These are phyloP conservation scores for Mesodorylaimus sp. DNA, from an alignment of 2,888 invertebrate genomes.

Conservation along the genomic window DNA sequence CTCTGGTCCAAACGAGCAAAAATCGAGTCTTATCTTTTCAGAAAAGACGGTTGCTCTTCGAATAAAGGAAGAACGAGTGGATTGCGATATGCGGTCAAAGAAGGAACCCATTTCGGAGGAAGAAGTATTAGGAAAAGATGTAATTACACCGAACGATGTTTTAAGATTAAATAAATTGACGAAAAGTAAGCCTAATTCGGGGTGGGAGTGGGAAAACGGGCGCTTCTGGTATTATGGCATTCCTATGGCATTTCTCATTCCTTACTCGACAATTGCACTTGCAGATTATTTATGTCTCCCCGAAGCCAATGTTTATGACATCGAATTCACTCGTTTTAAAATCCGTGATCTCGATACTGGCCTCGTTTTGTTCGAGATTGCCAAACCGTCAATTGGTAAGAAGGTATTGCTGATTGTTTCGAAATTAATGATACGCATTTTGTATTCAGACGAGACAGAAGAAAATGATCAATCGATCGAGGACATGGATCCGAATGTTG, in stretches of 20 bases:
- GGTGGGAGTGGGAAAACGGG: neutral
- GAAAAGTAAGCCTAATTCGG: constrained; percentile 43
- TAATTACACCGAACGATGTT: constrained; percentile 62
- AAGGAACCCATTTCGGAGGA: constrained; percentile 31
- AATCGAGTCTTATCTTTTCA: too few species aligned
- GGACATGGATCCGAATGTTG: constrained; percentile 51
- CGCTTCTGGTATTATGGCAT: neutral
- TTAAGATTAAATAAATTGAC: constrained; percentile 62
- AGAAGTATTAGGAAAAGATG: constrained; percentile 36
- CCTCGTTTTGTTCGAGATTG: constrained; percentile 78
- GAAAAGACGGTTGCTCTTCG: too few species aligned
- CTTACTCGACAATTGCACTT: constrained; percentile 17
- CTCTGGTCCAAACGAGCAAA: too few species aligned
- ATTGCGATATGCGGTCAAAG: neutral
- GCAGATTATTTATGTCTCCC: constrained; percentile 70
- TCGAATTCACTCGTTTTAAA: constrained; percentile 91
- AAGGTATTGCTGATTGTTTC: neutral
- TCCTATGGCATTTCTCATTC: neutral
- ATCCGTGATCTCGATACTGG: constrained; percentile 74
- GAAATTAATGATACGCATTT: neutral
- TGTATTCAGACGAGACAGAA: constrained; percentile 4
- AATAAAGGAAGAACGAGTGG: too few species aligned
- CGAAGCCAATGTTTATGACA: constrained; percentile 87
- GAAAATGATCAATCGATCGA: constrained; percentile 17
- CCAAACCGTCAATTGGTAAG: constrained; percentile 43